These are phyloP conservation scores for Toxostoma redivivum DNA, from an alignment of 2,113 vertebrate species.

Conservation along the genomic window DNA sequence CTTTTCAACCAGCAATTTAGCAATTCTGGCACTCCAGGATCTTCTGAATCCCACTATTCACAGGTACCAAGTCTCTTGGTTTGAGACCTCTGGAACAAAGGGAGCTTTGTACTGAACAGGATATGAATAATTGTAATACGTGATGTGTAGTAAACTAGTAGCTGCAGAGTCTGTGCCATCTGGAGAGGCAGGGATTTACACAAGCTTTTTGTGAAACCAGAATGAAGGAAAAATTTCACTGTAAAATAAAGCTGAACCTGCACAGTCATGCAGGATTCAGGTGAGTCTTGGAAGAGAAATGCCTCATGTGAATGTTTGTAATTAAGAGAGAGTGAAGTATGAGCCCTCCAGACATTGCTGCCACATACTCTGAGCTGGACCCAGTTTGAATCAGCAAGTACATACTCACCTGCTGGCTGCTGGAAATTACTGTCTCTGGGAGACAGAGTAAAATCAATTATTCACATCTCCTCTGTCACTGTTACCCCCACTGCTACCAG, in stretches of 20 bases:
- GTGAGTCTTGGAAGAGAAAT: constrained; percentile 3
- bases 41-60: neutral
- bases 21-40: neutral
- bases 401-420: constrained; percentile 58
- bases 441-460: constrained; percentile 68
- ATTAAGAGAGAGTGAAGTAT: constrained; percentile 29
- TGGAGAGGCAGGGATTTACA: neutral
- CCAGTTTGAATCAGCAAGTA: constrained; percentile 46
- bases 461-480: constrained; percentile 44
- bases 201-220: neutral
- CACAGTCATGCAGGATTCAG: neutral
- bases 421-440: constrained; percentile 61
- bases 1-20: neutral
- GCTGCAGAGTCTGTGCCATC: neutral
- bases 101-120: neutral
- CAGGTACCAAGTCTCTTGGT: neutral
- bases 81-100: neutral
- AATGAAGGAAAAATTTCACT: neutral
- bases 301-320: neutral
- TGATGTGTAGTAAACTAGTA: neutral
- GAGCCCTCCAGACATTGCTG: constrained; percentile 17
- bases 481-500: constrained; percentile 18
- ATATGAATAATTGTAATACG: neutral
- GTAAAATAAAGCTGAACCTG: constrained; percentile 13
- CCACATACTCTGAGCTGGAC: constrained; percentile 23